Base-by-base conservation (phyloP, 2,113 vertebrate species). In the Rhynchomys soricoides region DNA sequence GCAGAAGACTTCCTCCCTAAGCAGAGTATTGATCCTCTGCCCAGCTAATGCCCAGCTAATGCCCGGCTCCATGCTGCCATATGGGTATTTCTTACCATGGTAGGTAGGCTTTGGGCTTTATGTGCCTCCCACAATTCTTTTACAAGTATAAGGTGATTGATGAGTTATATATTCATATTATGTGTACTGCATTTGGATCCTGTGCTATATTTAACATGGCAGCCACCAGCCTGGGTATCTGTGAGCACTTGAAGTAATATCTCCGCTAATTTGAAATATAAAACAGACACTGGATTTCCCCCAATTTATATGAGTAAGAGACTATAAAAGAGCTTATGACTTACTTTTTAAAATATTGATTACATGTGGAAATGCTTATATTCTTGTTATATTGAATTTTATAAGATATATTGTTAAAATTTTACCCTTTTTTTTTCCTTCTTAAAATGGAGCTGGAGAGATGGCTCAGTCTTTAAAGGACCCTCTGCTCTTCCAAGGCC, bases 371-470 rank as follows among this genome's bases (percentile, higher is more conserved):
- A 95, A 93, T 97, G 26, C 86, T 59, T 78, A 45, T 83, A 79
- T 89, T 40, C 50, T 94, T 10, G 17, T 48, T 89, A 68, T 78
- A 50, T 37, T 96, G 34, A 9, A 34, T 94, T 92, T 96, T 85
- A 34, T 93, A 91, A 64, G 83, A 77, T 62, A 75, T 59, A 66
- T 45, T 70, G 50, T 86, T 95, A 91, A 89, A 96, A 92, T 95
- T 52, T 88, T 4, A 37, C 26, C 70, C 89, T 2, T 89, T 29
- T 95, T 78, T 78, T 40, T 12, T 13, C 29, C 26, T 88, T 96
- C 77, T 92, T 66, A 52, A 86, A 86, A 68, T 68, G 62, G 29
- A 6, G 45, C 83, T 68, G 62, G 31, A 86, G 62, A 48, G 62
- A 37, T 31, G 59, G 26, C 19, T 68, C 31, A 68, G 16, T 66